Base-by-base conservation (phyloP, 2,888 invertebrate species). In the Erebia aethiops region DNA sequence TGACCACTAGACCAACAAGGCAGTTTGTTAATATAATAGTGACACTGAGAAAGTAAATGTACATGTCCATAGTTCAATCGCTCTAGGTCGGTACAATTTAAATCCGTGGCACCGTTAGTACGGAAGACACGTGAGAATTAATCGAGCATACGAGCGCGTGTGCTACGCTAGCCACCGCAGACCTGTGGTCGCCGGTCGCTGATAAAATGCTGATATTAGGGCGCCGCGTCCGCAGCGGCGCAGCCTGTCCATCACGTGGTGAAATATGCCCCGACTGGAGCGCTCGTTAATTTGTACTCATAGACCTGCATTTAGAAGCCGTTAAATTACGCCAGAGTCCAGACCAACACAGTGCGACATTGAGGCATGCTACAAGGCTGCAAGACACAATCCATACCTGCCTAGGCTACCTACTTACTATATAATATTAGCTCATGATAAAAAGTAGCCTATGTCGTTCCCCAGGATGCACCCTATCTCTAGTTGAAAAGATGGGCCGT, bases 151-250 rank as follows among this genome's bases (percentile, higher is more conserved):
- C 63, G 68, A 72, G 66, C 58, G 64, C 70, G n/a, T 57, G 43
- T 46, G 69, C 62, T 41, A 54, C 63, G 21, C 61, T 54, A 52
- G 56, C 57, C 46, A 67, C 74, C 70, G 70, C 75, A 68, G 81
- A 61, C 80, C 77, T 69, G 70, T 69, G 65, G 82, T 62, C 81
- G 76, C 66, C 71, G 76, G 74, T 82, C 88, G 85, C 87, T 92
- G 92, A 92, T 90, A 91, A 90, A 92, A 90, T 87, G 89, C 79
- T 83, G 86, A 89, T 91, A 91, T 92, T 91, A 92, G 85, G 84
- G 82, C 82, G 83, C 85, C 81, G 85, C 83, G 77, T 72, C 79
- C 82, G 83, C 85, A 81, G 84, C 83, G 77, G 73, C 79, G 80
- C 80, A 69, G 67, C 68, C 77, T 83, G 67, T 67, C 52, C 60